phyloP scores from a whole-genome alignment of 2,113 vertebrate genomes.

The Sceloporus undulatus region DNA sequence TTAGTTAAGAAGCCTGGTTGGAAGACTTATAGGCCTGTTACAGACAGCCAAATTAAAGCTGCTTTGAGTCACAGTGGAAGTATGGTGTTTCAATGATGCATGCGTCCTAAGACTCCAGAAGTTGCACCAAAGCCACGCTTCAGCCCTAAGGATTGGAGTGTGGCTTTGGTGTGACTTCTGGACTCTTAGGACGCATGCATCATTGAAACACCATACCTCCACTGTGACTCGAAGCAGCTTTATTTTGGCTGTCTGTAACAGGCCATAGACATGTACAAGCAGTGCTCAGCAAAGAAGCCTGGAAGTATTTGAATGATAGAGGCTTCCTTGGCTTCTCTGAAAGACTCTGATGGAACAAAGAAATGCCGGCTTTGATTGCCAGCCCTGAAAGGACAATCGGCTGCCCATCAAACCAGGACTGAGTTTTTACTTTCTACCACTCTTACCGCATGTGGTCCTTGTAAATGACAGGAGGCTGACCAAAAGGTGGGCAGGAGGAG shows the following conservation, averaged over 20 bases:
- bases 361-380: constrained; percentile 66
- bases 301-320: constrained; percentile 17
- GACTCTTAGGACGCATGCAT: too few species aligned
- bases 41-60: too few species aligned
- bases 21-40: too few species aligned
- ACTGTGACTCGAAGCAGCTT: too few species aligned
- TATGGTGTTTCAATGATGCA: too few species aligned
- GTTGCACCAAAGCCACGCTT: too few species aligned
- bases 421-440: constrained; percentile 54
- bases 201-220: too few species aligned
- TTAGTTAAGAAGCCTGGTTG: neutral
- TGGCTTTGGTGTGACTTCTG: too few species aligned
- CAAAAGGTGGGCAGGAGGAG: constrained; percentile 34
- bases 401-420: constrained; percentile 65
- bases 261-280: neutral
- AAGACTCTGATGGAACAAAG: constrained; percentile 58
- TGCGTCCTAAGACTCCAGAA: too few species aligned
- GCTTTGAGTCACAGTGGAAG: too few species aligned
- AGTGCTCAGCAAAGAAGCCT: neutral
- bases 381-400: constrained; percentile 62
- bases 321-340: constrained; percentile 45
- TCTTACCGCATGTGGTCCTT: constrained; percentile 52
- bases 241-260: too few species aligned
- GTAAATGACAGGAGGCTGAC: constrained; percentile 42
- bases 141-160: too few species aligned